These are phyloP conservation scores for Anastatus disparis DNA, from an alignment of 1,140 invertebrate species.

Conservation along the genomic window DNA sequence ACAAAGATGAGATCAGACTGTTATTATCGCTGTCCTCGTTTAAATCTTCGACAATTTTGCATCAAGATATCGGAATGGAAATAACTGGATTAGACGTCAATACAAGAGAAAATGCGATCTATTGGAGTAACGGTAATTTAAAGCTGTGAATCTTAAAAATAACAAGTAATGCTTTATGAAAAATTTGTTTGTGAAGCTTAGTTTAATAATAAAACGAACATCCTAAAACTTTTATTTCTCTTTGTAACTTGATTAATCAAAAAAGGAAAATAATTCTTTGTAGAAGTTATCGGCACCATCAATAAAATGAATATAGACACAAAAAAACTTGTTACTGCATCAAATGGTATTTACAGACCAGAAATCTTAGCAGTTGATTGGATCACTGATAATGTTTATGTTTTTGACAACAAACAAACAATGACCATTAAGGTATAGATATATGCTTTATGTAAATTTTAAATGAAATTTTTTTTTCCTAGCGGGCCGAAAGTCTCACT, in stretches of 20 bases:
- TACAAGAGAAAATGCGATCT: constrained; percentile 39
- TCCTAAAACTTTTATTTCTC: too few species aligned
- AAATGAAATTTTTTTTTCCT: neutral
- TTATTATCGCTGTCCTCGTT: constrained; percentile 36
- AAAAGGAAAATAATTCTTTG: too few species aligned
- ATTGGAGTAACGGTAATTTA: constrained; percentile 54
- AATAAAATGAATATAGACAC: constrained; percentile 48
- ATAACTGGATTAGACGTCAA: constrained; percentile 53
- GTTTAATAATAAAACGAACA: too few species aligned
- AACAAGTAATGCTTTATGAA: too few species aligned
- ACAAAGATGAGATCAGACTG: constrained; percentile 47
- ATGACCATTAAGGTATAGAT: constrained; percentile 46
- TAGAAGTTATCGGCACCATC: constrained; percentile 46
- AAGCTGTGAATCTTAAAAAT: neutral
- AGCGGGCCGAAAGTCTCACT: too few species aligned
- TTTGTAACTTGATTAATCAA: too few species aligned
- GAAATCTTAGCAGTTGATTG: constrained; percentile 86
- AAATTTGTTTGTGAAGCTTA: too few species aligned
- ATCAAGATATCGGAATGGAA: neutral
- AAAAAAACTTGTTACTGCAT: constrained; percentile 54
- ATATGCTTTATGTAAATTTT: neutral
- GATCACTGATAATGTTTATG: constrained; percentile 84
- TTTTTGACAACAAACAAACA: constrained; percentile 78
- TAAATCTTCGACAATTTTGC: neutral
- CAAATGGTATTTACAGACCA: constrained; percentile 75